Conservation (phyloP, 2,888 invertebrate genomes). For the Diarsia rubi region DNA sequence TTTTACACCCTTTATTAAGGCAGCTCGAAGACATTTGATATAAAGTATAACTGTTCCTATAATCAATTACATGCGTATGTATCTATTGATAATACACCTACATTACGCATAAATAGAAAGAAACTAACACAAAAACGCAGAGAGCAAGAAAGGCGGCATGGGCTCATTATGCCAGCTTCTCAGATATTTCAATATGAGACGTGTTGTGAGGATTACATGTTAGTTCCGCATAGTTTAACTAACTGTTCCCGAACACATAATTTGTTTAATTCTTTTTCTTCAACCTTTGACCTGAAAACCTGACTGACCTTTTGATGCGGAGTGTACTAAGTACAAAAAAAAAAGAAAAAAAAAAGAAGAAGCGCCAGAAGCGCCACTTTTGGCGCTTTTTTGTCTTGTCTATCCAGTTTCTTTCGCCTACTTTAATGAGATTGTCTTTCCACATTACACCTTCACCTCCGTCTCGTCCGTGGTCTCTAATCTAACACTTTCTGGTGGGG, state of each 20-base stretch:
- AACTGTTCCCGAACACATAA: neutral
- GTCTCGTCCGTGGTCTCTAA: too few relatives aligned
- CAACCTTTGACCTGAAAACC: too few relatives aligned
- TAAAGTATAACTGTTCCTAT: neutral
- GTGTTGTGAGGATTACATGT: conserved; percentile 38
- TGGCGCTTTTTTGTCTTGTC: too few relatives aligned
- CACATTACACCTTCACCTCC: too few relatives aligned
- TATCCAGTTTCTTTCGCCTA: too few relatives aligned
- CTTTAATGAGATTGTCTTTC: too few relatives aligned
- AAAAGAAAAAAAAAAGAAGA: too few relatives aligned
- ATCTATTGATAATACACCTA: conserved; percentile 4
- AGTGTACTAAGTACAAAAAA: too few relatives aligned
- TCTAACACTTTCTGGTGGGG: too few relatives aligned
- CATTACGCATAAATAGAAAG: conserved; percentile 15
- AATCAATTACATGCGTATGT: neutral
- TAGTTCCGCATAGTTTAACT: conserved; percentile 28
- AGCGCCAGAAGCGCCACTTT: too few relatives aligned
- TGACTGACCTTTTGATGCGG: too few relatives aligned
- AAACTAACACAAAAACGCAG: conserved; percentile 29
- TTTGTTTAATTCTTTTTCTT: neutral
- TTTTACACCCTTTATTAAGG: neutral
- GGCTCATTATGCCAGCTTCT: conserved; percentile 48
- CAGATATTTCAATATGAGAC: conserved; percentile 52
- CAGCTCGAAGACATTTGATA: neutral
- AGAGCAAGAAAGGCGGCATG: conserved; percentile 29